These are phyloP conservation scores for Stenodema calcarata DNA, from an alignment of 2,888 invertebrate species.

Conservation along the genomic window DNA sequence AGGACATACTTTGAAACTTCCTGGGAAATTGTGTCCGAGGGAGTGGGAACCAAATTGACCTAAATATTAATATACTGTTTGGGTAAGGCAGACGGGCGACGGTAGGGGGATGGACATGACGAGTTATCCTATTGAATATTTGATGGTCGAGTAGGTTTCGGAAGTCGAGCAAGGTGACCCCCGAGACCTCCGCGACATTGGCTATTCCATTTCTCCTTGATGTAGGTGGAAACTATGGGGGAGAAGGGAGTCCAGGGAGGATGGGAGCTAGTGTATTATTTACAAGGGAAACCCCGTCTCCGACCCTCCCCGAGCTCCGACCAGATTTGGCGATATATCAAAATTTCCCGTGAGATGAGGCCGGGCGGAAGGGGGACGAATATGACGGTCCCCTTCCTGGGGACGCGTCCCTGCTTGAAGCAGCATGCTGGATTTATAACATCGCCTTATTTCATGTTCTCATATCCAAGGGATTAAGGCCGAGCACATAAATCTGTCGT, in stretches of 20 bases:
- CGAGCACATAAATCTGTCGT: neutral
- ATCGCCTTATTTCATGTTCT: constrained; percentile 32
- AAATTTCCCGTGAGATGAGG: constrained; percentile 29
- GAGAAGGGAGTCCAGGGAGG: neutral
- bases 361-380: neutral
- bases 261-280: constrained; percentile 17
- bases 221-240: neutral
- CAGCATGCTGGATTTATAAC: constrained; percentile 22
- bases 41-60: neutral
- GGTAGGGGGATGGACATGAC: constrained; percentile 1
- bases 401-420: neutral
- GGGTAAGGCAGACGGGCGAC: neutral
- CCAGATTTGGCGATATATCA: constrained; percentile 31
- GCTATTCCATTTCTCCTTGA: constrained; percentile 32
- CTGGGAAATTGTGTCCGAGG: neutral
- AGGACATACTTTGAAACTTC: neutral
- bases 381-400: neutral
- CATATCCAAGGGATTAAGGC: constrained; percentile 26
- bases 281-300: neutral
- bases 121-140: constrained; percentile 37
- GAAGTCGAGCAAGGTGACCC: constrained; percentile 18
- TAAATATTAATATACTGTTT: constrained; percentile 16
- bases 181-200: constrained; percentile 6
- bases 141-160: constrained; percentile 11
- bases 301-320: neutral